These are phyloP conservation scores for Castor canadensis DNA, from an alignment of 2,113 vertebrate genomes.

Conservation along the genomic window DNA sequence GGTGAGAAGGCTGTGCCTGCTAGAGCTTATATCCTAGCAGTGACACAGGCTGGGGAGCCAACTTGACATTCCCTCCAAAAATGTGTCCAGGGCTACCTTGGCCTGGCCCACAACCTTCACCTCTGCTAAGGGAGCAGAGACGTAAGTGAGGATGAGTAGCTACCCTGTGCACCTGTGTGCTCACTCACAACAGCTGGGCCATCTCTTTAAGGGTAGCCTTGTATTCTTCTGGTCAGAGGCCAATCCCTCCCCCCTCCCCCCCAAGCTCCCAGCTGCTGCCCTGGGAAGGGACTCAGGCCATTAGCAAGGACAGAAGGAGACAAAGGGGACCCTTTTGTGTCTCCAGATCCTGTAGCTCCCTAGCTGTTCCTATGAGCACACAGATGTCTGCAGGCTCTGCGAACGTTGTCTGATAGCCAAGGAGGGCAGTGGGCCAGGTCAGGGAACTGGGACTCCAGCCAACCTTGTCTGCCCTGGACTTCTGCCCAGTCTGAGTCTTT, in stretches of 20 bases:
- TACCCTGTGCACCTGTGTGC: conserved; percentile 43
- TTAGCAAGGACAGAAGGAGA: conserved; percentile 65
- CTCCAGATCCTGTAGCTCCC: conserved; percentile 55
- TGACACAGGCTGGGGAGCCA: not conserved
- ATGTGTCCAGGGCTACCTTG: not conserved
- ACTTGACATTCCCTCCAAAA: not conserved
- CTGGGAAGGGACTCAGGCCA: conserved; percentile 65
- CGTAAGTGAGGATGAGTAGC: not conserved
- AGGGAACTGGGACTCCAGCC: conserved; percentile 63
- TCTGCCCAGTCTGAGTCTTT: conserved; percentile 55
- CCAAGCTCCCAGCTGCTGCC: conserved; percentile 63
- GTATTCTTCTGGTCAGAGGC: conserved; percentile 61
- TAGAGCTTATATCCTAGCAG: not conserved
- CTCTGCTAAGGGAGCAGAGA: not conserved
- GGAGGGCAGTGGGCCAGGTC: conserved; percentile 74
- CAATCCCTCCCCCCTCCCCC: conserved; percentile 35
- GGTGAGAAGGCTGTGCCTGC: not conserved
- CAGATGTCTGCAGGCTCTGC: conserved; percentile 64
- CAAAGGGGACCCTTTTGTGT: conserved; percentile 70
- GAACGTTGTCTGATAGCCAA: conserved; percentile 68
- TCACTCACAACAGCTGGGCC: conserved; percentile 55
- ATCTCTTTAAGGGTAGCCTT: conserved; percentile 57
- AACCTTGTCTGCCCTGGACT: conserved; percentile 60
- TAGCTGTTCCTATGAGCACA: conserved; percentile 51
- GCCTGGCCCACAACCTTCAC: not conserved